These are phyloP conservation scores for Heliocidaris erythrogramma DNA, from an alignment of 35 echinoderm and acorn worm genomes.

Conservation along the genomic window DNA sequence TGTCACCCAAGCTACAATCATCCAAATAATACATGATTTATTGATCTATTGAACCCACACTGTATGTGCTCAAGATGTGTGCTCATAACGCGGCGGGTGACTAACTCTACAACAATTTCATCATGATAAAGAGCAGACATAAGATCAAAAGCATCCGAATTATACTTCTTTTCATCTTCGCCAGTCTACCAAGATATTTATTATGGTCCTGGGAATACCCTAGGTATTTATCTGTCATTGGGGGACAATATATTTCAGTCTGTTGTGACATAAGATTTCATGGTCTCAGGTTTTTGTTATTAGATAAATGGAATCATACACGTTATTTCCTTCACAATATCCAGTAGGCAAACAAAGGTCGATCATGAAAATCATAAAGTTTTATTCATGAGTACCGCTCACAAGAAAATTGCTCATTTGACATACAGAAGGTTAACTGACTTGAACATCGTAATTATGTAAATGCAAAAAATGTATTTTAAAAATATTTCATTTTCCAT, in stretches of 20 bases:
- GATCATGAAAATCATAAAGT: background rate
- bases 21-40: background rate
- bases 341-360: background rate
- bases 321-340: background rate
- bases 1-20: background rate
- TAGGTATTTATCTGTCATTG: background rate
- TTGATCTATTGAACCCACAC: background rate
- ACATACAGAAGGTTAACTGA: too few relatives aligned
- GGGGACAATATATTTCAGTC: background rate
- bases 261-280: background rate
- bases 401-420: background rate
- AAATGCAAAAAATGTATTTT: too few relatives aligned
- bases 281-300: background rate
- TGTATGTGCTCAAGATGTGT: background rate
- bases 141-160: background rate
- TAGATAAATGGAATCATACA: background rate
- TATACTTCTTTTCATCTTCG: background rate
- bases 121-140: background rate
- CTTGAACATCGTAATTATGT: too few relatives aligned
- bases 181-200: background rate
- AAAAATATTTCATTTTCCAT: too few relatives aligned
- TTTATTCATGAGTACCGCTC: background rate
- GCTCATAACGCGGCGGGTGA: background rate
- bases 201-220: background rate
- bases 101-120: background rate